Evolutionary conservation across 2,888 invertebrate species (phyloP).

Genomic region (Anodontia alba): DNA sequence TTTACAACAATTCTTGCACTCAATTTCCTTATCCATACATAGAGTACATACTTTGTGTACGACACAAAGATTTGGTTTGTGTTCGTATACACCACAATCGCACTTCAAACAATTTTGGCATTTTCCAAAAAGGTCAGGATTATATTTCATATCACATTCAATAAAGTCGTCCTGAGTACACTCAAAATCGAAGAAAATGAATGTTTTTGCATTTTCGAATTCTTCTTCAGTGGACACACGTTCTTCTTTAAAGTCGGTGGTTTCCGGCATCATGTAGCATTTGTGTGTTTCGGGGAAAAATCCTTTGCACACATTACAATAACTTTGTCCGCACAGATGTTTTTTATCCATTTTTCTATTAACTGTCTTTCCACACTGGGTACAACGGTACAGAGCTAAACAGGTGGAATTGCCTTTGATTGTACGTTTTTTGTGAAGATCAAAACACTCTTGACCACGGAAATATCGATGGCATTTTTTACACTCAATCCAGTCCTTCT

Average conservation of each 20-base stretch:
- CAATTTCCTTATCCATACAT: conserved; percentile 13
- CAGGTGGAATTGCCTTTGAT: conserved; percentile 21
- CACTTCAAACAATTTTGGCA: conserved; percentile 24
- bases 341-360: conserved; percentile 10
- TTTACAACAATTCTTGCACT: conserved; percentile 16
- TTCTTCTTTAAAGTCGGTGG: neutral
- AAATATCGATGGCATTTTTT: conserved; percentile 28
- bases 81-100: conserved; percentile 23
- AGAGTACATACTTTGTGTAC: conserved; percentile 29
- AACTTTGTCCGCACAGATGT: neutral
- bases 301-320: neutral
- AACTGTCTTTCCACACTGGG: conserved; percentile 24
- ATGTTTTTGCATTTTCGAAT: conserved; percentile 17
- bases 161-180: conserved; percentile 26
- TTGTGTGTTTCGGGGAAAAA: neutral
- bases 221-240: conserved; percentile 12
- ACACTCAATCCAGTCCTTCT: conserved; percentile 23
- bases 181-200: conserved; percentile 29
- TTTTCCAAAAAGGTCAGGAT: conserved; percentile 8
- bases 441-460: conserved; percentile 25
- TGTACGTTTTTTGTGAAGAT: conserved; percentile 21
- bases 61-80: conserved; percentile 28
- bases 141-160: conserved; percentile 10
- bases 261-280: conserved; percentile 5
- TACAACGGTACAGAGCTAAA: conserved; percentile 25